These are phyloP conservation scores for Mesocentrotus franciscanus DNA, from an alignment of 53 echinoderm and acorn worm species.

Conservation along the genomic window DNA sequence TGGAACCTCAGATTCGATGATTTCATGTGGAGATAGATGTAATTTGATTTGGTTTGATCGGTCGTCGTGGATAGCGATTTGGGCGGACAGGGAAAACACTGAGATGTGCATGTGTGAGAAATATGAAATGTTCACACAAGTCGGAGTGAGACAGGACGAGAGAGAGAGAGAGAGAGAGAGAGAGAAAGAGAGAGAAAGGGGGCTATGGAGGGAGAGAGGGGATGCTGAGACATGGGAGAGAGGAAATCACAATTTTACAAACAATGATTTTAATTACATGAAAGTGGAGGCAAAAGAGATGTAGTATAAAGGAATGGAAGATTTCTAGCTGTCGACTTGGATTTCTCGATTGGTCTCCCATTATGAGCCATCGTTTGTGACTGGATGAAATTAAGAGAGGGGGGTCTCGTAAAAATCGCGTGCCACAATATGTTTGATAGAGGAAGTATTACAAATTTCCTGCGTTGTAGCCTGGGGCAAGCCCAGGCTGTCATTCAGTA, in stretches of 20 bases:
- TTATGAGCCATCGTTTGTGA: neutral
- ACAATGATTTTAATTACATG: neutral
- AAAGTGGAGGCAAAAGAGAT: neutral
- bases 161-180: neutral
- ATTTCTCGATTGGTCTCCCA: too few species aligned
- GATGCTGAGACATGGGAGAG: too few species aligned
- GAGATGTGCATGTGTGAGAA: neutral
- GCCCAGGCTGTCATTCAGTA: neutral
- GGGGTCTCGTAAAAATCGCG: neutral
- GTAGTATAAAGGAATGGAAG: neutral
- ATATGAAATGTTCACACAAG: neutral
- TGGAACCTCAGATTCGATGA: neutral
- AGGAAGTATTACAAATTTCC: constrained; percentile 41
- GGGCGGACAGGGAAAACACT: neutral
- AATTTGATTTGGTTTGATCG: neutral
- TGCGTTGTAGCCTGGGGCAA: neutral
- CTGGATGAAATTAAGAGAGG: neutral
- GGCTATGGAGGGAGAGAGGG: too few species aligned
- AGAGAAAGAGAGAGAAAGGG: neutral
- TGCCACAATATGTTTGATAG: neutral
- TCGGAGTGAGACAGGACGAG: neutral
- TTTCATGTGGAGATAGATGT: neutral
- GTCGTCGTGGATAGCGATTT: neutral
- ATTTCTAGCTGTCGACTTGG: too few species aligned
- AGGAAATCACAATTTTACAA: neutral